These are phyloP conservation scores for Zoanthus sociatus DNA, from an alignment of 92 coral and sea anemone species.

Conservation along the genomic window DNA sequence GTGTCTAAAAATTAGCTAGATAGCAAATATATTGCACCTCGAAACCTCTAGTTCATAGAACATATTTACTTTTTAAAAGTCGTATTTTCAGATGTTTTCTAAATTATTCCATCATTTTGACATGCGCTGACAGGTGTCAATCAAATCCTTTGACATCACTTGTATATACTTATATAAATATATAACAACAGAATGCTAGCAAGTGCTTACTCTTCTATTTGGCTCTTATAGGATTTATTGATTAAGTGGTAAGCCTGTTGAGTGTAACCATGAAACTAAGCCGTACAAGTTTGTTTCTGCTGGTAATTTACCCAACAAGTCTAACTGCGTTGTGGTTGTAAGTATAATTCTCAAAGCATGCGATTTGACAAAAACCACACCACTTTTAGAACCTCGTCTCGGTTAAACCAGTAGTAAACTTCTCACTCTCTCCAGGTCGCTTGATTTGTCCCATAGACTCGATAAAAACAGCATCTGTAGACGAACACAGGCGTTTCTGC, in stretches of 20 bases:
- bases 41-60: constrained; percentile 12
- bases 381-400: constrained; percentile 31
- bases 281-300: constrained; percentile 55
- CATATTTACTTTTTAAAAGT: constrained; percentile 8
- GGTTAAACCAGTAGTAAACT: constrained; percentile 46
- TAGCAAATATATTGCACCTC: neutral
- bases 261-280: constrained; percentile 70
- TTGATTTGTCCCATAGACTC: constrained; percentile 73
- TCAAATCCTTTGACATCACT: constrained; percentile 39
- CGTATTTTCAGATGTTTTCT: constrained; percentile 14
- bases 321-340: constrained; percentile 69
- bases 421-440: constrained; percentile 67
- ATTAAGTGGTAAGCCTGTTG: constrained; percentile 63
- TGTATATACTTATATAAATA: constrained; percentile 30
- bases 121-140: constrained; percentile 40
- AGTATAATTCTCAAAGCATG: constrained; percentile 42
- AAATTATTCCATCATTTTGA: constrained; percentile 16
- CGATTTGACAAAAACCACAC: constrained; percentile 40
- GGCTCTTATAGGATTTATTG: constrained; percentile 51
- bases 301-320: constrained; percentile 62
- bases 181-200: constrained; percentile 41
- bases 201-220: constrained; percentile 61
- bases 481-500: constrained; percentile 75
- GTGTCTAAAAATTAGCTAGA: neutral
- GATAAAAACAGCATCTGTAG: constrained; percentile 83